Evolutionary conservation across 2,888 invertebrate genomes (phyloP).

Genomic region (Metopia argyrocephala): DNA sequence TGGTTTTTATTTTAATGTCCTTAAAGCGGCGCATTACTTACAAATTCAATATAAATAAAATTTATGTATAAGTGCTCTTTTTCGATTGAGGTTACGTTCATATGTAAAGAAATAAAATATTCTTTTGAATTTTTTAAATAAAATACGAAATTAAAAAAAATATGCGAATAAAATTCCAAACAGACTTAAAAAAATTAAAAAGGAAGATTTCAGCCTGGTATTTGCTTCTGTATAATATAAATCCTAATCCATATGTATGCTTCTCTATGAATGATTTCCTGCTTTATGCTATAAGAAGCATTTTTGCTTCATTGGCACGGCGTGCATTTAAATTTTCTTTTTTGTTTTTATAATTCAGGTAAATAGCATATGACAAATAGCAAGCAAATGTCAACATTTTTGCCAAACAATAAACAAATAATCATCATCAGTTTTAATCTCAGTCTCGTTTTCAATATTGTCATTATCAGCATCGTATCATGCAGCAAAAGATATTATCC

Average conservation of each 20-base stretch:
- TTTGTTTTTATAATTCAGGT: conserved; percentile 40
- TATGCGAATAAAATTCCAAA: too few relatives aligned
- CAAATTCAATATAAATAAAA: too few relatives aligned
- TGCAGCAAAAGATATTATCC: conserved; percentile 61
- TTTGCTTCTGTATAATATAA: neutral
- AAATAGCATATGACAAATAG: conserved; percentile 46
- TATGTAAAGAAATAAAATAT: too few relatives aligned
- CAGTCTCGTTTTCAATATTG: neutral
- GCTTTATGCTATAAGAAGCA: conserved; percentile 47
- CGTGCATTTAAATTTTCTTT: conserved; percentile 25
- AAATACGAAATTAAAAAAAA: too few relatives aligned
- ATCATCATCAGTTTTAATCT: conserved; percentile 1
- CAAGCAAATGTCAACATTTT: conserved; percentile 57
- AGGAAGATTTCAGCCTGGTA: neutral
- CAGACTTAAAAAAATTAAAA: too few relatives aligned
- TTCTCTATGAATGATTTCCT: conserved; percentile 21
- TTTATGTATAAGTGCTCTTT: too few relatives aligned
- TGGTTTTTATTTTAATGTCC: too few relatives aligned
- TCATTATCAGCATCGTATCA: conserved; percentile 27
- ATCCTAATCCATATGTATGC: neutral
- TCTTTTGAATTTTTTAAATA: too few relatives aligned
- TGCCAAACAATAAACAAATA: conserved; percentile 57
- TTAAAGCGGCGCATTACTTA: too few relatives aligned
- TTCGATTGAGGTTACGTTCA: too few relatives aligned
- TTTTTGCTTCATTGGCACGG: conserved; percentile 56